Evolutionary conservation across 1,140 invertebrate genomes (phyloP).

Genomic region (Drosophila teissieri): DNA sequence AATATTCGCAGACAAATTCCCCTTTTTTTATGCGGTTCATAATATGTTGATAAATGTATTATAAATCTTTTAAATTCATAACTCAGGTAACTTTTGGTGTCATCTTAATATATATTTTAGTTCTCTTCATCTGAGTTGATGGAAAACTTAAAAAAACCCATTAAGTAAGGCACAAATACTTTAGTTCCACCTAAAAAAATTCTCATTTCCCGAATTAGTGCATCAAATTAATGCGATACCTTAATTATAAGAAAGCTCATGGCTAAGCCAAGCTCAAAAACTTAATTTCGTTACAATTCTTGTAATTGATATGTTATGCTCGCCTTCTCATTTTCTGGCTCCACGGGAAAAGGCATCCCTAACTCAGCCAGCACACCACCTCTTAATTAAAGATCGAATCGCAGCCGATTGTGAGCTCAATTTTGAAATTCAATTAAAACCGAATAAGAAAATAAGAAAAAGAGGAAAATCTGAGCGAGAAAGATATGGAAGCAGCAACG

Average conservation of each 20-base stretch:
- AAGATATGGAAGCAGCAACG: slow-evolving; percentile 24
- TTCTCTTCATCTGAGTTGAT: too few species aligned
- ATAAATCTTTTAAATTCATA: background rate
- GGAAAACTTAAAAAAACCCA: too few species aligned
- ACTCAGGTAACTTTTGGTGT: too few species aligned
- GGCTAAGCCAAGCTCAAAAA: slow-evolving; percentile 19
- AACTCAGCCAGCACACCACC: slow-evolving; percentile 24
- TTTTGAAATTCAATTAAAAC: slow-evolving; percentile 60
- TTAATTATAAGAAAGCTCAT: slow-evolving; percentile 26
- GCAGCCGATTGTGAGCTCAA: slow-evolving; percentile 41
- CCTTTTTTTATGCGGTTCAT: background rate
- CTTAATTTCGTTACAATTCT: slow-evolving; percentile 31
- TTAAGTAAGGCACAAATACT: background rate
- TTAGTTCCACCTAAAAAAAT: background rate
- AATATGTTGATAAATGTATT: background rate
- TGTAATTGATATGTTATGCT: slow-evolving; percentile 67
- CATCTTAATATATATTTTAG: too few species aligned
- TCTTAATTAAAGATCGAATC: slow-evolving; percentile 54
- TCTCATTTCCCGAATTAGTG: slow-evolving; percentile 9
- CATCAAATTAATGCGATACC: slow-evolving; percentile 15
- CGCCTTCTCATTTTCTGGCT: slow-evolving; percentile 14
- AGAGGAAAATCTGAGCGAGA: slow-evolving; percentile 35
- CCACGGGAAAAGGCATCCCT: slow-evolving; percentile 5
- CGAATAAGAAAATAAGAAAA: slow-evolving; percentile 34
- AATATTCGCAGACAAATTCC: background rate